Evolutionary conservation across 2,888 invertebrate genomes (phyloP).

Genomic region (Aleiodes leptofemur): DNA sequence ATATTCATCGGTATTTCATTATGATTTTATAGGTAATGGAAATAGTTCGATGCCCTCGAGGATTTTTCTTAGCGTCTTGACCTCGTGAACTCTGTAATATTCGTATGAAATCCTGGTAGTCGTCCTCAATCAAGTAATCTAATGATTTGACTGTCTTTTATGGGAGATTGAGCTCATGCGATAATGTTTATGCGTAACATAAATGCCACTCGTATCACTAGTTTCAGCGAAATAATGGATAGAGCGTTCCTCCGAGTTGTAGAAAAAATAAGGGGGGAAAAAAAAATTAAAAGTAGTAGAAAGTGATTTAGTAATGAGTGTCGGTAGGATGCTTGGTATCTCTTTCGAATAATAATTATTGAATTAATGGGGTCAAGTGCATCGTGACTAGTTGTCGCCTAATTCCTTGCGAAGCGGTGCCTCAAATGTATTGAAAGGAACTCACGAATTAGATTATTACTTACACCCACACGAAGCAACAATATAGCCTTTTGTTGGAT

Average conservation of each 20-base stretch:
- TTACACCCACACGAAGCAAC: conserved; percentile 52
- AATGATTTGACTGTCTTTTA: background rate
- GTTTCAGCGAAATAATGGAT: too few relatives aligned
- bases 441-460: conserved; percentile 61
- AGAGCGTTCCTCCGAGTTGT: too few relatives aligned
- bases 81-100: conserved; percentile 7
- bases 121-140: conserved; percentile 15
- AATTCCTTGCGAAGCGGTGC: conserved; percentile 50
- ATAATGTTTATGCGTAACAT: background rate
- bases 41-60: conserved; percentile 23
- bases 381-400: conserved; percentile 53
- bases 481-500: background rate
- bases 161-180: too few relatives aligned
- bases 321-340: conserved; percentile 3
- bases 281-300: too few relatives aligned
- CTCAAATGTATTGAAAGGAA: conserved; percentile 60
- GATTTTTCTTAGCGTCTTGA: background rate
- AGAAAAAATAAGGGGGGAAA: too few relatives aligned
- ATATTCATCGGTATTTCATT: background rate
- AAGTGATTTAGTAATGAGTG: too few relatives aligned
- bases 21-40: background rate
- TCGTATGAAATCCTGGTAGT: background rate
- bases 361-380: conserved; percentile 63
- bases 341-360: conserved; percentile 24
- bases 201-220: too few relatives aligned